Percentiles rank a stretch among this genome's conserved stretches.
phyloP scores from a whole-genome alignment of 2,113 vertebrate genomes.

The Platysternon megacephalum region DNA sequence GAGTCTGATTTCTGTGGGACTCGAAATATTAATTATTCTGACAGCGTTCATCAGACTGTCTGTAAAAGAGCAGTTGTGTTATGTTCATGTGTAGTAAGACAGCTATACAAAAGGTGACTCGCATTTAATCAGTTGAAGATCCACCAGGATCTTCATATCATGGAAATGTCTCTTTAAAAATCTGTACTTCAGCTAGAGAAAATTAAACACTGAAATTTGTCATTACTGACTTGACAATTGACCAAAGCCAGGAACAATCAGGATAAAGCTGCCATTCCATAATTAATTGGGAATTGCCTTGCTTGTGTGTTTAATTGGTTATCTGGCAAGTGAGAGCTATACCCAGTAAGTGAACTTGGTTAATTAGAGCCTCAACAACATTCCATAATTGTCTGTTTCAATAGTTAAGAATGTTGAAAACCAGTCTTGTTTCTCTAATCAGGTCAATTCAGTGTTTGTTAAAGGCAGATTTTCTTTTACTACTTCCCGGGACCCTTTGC shows the following conservation, averaged over 20 bases:
- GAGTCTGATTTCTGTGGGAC: neutral
- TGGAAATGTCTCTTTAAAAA: neutral
- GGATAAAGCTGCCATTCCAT: neutral
- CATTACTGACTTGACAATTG: neutral
- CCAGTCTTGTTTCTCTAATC: neutral
- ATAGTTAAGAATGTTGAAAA: neutral
- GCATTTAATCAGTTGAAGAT: neutral
- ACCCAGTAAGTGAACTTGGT: neutral
- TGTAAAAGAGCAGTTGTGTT: neutral
- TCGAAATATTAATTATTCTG: neutral
- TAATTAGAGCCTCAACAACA: neutral
- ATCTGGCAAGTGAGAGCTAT: neutral
- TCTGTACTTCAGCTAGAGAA: neutral
- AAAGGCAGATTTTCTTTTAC: neutral
- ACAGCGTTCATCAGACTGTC: neutral
- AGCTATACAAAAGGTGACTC: neutral
- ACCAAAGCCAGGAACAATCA: neutral
- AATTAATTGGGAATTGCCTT: neutral
- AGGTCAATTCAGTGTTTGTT: accelerated
- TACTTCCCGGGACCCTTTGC: neutral
- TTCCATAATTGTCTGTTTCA: neutral
- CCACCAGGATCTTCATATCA: neutral
- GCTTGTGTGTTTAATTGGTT: neutral
- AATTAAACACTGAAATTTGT: neutral
- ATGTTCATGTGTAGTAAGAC: neutral